Conservation (phyloP, 2,113 vertebrate species). For the Bungarus multicinctus region DNA sequence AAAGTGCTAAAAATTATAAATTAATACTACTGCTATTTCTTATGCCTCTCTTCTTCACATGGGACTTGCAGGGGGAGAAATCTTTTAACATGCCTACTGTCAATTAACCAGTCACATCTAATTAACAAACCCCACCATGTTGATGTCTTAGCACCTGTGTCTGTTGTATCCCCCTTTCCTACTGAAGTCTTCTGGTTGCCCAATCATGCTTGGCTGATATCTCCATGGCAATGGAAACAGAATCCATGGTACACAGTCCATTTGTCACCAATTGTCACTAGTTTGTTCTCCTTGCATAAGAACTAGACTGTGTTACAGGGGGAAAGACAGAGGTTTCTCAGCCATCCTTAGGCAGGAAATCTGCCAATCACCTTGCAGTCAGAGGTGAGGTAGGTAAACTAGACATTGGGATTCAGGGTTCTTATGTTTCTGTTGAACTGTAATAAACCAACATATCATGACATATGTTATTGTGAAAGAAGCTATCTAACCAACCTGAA, state of each 20-base stretch:
- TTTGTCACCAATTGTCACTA: slow-evolving; percentile 93
- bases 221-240: slow-evolving; percentile 80
- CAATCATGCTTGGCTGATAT: slow-evolving; percentile 65
- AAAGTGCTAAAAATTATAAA: not conserved
- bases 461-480: not conserved
- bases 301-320: slow-evolving; percentile 76
- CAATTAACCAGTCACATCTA: slow-evolving; percentile 32
- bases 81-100: not conserved
- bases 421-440: not conserved
- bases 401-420: not conserved
- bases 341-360: slow-evolving; percentile 62
- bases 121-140: slow-evolving; percentile 53
- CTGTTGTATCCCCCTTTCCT: slow-evolving; percentile 61
- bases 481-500: not conserved
- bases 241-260: slow-evolving; percentile 77
- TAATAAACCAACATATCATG: not conserved
- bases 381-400: not conserved
- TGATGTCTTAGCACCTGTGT: slow-evolving; percentile 72
- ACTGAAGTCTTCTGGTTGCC: slow-evolving; percentile 51
- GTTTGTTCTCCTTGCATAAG: slow-evolving; percentile 79
- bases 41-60: slow-evolving; percentile 28
- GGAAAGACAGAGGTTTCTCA: slow-evolving; percentile 62
- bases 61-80: not conserved
- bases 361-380: slow-evolving; percentile 6
- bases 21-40: not conserved